Evolutionary conservation across 2,888 invertebrate genomes (phyloP).

Genomic region (Pharmacophagus antenor): DNA sequence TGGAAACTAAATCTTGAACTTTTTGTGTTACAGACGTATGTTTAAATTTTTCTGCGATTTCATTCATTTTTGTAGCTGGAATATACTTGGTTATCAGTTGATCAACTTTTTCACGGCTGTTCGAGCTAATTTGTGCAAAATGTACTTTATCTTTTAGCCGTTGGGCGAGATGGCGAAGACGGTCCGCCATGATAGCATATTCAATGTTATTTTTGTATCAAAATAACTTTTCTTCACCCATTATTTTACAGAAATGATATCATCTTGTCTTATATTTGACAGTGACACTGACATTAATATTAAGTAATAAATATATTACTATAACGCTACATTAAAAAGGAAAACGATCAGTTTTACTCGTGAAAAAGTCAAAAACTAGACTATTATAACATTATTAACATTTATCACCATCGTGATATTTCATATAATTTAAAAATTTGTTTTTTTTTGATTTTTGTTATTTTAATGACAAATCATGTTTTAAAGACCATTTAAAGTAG

Average conservation of each 20-base stretch:
- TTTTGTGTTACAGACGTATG: conserved; percentile 54
- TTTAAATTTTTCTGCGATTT: conserved; percentile 67
- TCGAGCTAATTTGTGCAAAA: conserved; percentile 48
- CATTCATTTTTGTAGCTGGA: conserved; percentile 57
- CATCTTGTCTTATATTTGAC: conserved; percentile 32
- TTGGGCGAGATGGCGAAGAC: conserved; percentile 62
- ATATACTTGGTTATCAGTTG: conserved; percentile 63
- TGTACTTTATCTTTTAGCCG: conserved; percentile 62
- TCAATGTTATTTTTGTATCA: conserved; percentile 37
- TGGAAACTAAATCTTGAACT: conserved; percentile 74
- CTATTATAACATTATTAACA: neutral
- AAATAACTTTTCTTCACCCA: conserved; percentile 41
- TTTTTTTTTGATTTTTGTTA: too few species aligned
- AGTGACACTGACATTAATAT: conserved; percentile 14
- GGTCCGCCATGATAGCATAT: conserved; percentile 71
- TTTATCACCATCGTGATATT: too few species aligned
- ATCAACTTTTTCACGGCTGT: conserved; percentile 62
- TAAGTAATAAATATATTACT: too few species aligned
- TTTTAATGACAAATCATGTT: too few species aligned
- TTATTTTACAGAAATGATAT: conserved; percentile 41
- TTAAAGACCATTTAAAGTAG: neutral
- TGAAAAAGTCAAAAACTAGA: neutral
- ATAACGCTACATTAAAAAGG: conserved; percentile 11
- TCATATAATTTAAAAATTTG: too few species aligned
- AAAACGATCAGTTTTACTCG: neutral